phyloP scores from a whole-genome alignment of 2,113 vertebrate genomes.

The Siphamia tubifer region DNA sequence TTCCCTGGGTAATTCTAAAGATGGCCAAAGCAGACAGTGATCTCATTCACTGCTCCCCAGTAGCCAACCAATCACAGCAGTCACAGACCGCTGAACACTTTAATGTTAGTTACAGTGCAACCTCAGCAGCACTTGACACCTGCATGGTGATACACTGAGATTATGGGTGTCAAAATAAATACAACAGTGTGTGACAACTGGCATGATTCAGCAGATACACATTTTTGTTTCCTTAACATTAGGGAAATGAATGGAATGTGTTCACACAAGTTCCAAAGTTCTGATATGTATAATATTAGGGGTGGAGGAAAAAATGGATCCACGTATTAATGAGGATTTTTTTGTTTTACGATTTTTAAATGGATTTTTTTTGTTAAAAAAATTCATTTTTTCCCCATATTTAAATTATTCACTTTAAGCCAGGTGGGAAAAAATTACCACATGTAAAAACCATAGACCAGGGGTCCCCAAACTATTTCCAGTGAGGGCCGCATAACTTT shows the following conservation, averaged over 20 bases:
- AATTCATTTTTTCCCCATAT: no score
- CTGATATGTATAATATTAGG: no score
- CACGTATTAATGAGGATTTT: no score
- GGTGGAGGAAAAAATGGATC: no score
- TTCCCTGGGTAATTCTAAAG: conserved; percentile 14
- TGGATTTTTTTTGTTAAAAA: no score
- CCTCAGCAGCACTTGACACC: background rate
- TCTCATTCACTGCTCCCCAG: conserved; percentile 14
- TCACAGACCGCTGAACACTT: conserved; percentile 15
- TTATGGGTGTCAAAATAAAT: background rate
- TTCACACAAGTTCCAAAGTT: background rate
- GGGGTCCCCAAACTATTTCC: no score
- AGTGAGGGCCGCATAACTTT: no score
- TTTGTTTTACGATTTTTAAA: no score
- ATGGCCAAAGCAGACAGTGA: conserved; percentile 12
- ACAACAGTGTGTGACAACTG: background rate
- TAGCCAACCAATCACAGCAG: conserved; percentile 12
- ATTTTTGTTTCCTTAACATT: background rate
- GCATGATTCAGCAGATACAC: background rate
- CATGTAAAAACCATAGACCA: no score
- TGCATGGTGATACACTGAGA: background rate
- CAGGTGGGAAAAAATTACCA: no score
- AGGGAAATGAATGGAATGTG: background rate
- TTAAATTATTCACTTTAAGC: no score
- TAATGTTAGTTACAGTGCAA: conserved; percentile 23